Evolutionary conservation across 2,888 invertebrate genomes (phyloP).

Genomic region (Andrena chrysosceles): DNA sequence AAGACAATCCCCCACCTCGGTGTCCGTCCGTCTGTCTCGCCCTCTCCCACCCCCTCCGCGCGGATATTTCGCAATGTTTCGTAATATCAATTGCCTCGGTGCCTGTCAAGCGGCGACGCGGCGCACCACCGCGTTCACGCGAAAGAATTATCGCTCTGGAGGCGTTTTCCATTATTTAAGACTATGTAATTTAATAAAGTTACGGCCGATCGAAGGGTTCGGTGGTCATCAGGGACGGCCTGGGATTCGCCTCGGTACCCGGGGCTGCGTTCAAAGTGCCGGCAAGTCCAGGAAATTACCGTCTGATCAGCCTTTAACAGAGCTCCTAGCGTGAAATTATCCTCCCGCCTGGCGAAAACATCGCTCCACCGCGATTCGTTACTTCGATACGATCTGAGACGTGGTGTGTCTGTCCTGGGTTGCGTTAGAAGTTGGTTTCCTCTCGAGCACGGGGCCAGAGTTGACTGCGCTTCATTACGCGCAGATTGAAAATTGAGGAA

Average conservation of each 20-base stretch:
- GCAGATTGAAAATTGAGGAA: not conserved
- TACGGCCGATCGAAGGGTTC: constrained; percentile 34
- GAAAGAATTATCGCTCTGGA: constrained; percentile 61
- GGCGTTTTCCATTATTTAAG: constrained; percentile 67
- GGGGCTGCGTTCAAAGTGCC: constrained; percentile 37
- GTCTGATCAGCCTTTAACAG: constrained; percentile 28
- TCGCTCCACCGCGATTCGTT: not conserved
- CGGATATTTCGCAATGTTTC: constrained; percentile 66
- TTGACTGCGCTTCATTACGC: not conserved
- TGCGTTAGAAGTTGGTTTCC: not conserved
- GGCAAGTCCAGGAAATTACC: constrained; percentile 49
- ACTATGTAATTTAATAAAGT: constrained; percentile 66
- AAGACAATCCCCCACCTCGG: constrained; percentile 49
- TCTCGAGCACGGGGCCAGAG: not conserved
- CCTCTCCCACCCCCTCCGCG: constrained; percentile 36
- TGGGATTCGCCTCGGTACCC: constrained; percentile 34
- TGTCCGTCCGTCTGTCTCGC: not conserved
- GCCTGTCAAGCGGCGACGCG: constrained; percentile 62
- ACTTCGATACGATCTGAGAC: constrained; percentile 2
- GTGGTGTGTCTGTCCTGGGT: not conserved
- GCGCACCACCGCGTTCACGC: constrained; percentile 39
- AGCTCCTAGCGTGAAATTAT: constrained; percentile 50
- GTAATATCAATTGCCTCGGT: constrained; percentile 71
- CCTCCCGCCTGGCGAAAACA: constrained; percentile 1
- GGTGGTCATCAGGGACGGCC: constrained; percentile 35